These are phyloP conservation scores for Heliconius himera DNA, from an alignment of 1,140 invertebrate genomes.

Conservation along the genomic window DNA sequence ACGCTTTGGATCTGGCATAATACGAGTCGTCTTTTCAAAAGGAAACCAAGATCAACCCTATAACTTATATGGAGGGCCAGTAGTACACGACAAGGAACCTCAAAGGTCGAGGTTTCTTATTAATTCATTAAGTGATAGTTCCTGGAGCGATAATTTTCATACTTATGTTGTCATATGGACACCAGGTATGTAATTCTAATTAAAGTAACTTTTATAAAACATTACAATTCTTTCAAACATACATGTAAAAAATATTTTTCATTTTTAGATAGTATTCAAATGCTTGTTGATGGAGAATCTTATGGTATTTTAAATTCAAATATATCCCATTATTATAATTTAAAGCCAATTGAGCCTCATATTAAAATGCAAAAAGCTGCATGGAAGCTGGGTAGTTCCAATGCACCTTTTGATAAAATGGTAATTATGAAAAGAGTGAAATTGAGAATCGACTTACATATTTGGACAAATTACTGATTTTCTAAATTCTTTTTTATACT, in stretches of 20 bases:
- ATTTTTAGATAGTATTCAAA: neutral
- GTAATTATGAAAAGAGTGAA: constrained; percentile 11
- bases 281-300: constrained; percentile 4
- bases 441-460: neutral
- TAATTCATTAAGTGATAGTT: neutral
- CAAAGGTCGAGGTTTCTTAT: neutral
- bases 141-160: constrained; percentile 22
- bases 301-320: neutral
- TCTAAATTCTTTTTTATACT: constrained; percentile 36
- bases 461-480: neutral
- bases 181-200: constrained; percentile 6
- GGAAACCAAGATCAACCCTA: neutral
- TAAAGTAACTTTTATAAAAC: no score
- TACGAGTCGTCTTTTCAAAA: constrained; percentile 1
- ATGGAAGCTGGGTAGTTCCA: neutral
- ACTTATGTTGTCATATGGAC: constrained; percentile 12
- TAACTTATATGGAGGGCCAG: constrained; percentile 3
- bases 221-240: no score
- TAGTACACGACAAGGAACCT: constrained; percentile 1
- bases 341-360: neutral
- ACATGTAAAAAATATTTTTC: neutral
- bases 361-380: neutral
- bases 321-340: neutral
- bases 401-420: constrained; percentile 29
- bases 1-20: constrained; percentile 9